Evolutionary conservation across 2,888 invertebrate species (phyloP), one percentile per base, ranked within the genome.

Genomic region (Heliconius sara): DNA sequence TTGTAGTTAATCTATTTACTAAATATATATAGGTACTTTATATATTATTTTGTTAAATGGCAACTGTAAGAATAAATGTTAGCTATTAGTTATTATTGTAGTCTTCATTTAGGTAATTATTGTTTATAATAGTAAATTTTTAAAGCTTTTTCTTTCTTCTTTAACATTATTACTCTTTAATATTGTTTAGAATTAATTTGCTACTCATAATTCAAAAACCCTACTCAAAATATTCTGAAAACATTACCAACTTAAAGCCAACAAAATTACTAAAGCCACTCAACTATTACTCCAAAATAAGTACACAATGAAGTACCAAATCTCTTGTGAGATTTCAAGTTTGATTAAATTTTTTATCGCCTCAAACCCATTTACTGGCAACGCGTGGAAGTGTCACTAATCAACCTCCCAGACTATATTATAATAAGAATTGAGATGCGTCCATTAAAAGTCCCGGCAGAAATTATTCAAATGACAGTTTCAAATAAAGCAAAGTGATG

Each of bases 391-490:
- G 70, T 80, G 81, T 82, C 80, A 80, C 81, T 82, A 78, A 80
- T 82, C 81, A 77, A 74, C 34, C 78, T 78, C 34, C 70, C 81
- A 81, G 80, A 82, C 80, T 74, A 34, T 27, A 80, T 82, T 82
- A 78, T 82, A 80, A 82, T 80, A 82, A 82, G 76, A 71, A 80
- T 82, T 74, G 57, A 78, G 78, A 70, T 71, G 60, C 43, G 52
- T 30, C 67, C 79, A 81, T 82, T 82, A 82, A 82, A 79, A 82
- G 81, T 81, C 82, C 82, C 81, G 74, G 72, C 78, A 68, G 82
- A 82, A 82, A 82, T 82, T 82, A 82, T 82, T 81, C 79, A 81
- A 81, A 82, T 82, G 73, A 73, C 73, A 52, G 71, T 78, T 78
- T 70, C 68, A 78, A 81, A 81, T 78, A 79, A 81, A 81, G 76